A percentile compares a stretch with the other conserved stretches of the same genome.
These are phyloP conservation scores for Sinodicranocentrus sp. DNA, from an alignment of 2,888 invertebrate genomes.

Conservation along the genomic window DNA sequence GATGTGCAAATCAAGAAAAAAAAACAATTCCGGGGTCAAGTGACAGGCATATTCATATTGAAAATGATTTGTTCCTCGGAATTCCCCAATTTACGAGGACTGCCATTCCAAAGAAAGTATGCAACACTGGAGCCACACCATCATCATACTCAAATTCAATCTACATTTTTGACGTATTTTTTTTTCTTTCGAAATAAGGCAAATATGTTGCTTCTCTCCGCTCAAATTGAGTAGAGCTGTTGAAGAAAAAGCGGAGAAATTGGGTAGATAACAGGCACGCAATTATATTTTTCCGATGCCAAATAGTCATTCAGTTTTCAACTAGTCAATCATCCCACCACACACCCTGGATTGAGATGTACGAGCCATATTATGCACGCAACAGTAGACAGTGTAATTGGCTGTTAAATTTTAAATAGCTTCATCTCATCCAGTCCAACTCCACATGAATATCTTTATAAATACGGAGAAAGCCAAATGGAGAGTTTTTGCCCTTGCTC, in stretches of 20 bases:
- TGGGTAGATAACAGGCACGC: slow-evolving; percentile 35
- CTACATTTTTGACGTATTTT: background rate
- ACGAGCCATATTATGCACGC: slow-evolving; percentile 60
- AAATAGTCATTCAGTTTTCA: slow-evolving; percentile 31
- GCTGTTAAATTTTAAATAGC: slow-evolving; percentile 68
- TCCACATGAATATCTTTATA: background rate
- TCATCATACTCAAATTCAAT: background rate
- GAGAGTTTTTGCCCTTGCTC: too few relatives aligned
- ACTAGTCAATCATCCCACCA: slow-evolving; percentile 45
- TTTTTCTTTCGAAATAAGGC: background rate
- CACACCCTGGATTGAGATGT: slow-evolving; percentile 43
- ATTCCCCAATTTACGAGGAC: too few relatives aligned
- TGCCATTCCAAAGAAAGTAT: too few relatives aligned
- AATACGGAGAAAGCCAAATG: slow-evolving; percentile 25
- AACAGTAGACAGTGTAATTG: slow-evolving; percentile 68
- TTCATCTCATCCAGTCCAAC: slow-evolving; percentile 27
- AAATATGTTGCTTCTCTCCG: background rate
- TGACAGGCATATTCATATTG: too few relatives aligned
- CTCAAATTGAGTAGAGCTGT: background rate
- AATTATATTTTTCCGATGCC: slow-evolving; percentile 40
- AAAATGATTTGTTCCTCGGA: too few relatives aligned
- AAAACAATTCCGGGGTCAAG: too few relatives aligned
- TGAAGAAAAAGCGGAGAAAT: background rate
- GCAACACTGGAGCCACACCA: slow-evolving; percentile 5
- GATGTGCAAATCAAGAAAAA: too few relatives aligned